Conservation (phyloP, 2,888 invertebrate species). For the Timema cristinae region DNA sequence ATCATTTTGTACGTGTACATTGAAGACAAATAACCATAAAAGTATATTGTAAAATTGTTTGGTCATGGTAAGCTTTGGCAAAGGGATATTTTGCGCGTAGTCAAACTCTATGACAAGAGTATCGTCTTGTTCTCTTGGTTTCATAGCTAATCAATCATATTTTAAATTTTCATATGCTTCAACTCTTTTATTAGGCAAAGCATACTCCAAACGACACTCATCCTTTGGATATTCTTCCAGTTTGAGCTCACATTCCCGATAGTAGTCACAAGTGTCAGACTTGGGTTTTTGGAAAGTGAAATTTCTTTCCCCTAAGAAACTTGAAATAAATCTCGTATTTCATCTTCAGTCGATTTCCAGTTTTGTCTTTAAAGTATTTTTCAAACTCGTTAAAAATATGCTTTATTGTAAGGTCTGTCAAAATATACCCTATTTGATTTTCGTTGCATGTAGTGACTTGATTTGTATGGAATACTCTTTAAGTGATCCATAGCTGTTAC, state of each 20-base stretch:
- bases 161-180: background rate
- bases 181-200: background rate
- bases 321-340: background rate
- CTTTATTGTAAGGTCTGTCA: background rate
- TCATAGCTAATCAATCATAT: background rate
- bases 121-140: background rate
- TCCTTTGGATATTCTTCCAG: background rate
- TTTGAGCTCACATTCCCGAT: background rate
- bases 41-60: conserved; percentile 1
- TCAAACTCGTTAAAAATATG: background rate
- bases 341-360: background rate
- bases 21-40: background rate
- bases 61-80: background rate
- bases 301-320: background rate
- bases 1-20: background rate
- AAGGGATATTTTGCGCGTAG: background rate
- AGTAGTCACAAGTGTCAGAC: background rate
- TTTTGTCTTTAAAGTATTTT: background rate
- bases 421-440: background rate
- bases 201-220: background rate
- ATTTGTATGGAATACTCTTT: background rate
- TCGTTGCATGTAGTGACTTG: background rate
- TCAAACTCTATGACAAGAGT: background rate
- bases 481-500: background rate
- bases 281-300: background rate